Conservation (phyloP, 2,113 vertebrate species). For the Trogon surrucura region DNA sequence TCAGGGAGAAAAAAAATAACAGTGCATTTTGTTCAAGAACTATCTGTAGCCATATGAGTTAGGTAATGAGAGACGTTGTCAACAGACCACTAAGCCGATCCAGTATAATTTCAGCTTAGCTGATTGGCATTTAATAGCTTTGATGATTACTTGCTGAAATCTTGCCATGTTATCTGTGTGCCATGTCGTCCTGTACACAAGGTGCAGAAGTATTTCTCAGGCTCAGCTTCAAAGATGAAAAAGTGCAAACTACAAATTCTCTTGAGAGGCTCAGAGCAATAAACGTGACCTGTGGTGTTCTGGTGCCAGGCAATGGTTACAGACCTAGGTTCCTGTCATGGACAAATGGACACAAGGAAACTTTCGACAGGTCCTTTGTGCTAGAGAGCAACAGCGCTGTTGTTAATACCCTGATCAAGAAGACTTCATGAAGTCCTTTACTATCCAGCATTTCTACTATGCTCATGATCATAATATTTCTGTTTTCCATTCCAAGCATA, state of each 20-base stretch:
- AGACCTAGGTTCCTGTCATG: background rate
- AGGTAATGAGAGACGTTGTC: constrained; percentile 29
- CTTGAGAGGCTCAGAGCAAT: background rate
- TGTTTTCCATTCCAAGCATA: background rate
- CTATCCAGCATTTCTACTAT: background rate
- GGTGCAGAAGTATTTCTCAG: background rate
- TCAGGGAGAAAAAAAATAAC: background rate
- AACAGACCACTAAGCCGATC: constrained; percentile 26
- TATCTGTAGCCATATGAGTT: background rate
- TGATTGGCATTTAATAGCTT: constrained; percentile 14
- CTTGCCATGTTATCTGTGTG: background rate
- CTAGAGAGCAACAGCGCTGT: background rate
- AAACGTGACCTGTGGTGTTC: background rate
- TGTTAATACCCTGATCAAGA: background rate
- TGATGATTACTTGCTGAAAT: constrained; percentile 54
- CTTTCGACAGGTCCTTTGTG: background rate
- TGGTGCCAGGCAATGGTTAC: background rate
- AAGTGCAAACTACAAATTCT: background rate
- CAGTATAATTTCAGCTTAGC: constrained; percentile 19
- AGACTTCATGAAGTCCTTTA: background rate
- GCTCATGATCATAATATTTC: background rate
- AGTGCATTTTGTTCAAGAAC: background rate
- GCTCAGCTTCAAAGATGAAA: background rate
- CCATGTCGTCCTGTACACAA: background rate
- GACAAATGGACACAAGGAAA: background rate